Percentiles rank a stretch among this genome's conserved stretches.
These are phyloP conservation scores for Tenthredo amoena DNA, from an alignment of 2,888 invertebrate genomes.

Conservation along the genomic window DNA sequence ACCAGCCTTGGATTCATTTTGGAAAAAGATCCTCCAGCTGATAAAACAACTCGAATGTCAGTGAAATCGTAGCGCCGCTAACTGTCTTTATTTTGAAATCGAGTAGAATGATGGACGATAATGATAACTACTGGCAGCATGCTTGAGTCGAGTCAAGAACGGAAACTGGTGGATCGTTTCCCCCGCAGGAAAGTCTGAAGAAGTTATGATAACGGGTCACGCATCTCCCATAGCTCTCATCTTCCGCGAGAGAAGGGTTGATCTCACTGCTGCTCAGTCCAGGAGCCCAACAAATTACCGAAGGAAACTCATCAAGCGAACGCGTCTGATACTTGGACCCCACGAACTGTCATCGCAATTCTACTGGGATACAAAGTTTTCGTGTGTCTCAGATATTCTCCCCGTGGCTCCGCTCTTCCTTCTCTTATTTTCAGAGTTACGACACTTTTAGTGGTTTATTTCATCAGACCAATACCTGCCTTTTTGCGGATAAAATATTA, in stretches of 20 bases:
- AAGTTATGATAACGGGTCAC: constrained; percentile 53
- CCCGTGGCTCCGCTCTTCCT: constrained; percentile 36
- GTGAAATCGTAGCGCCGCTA: not conserved
- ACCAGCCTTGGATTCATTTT: not conserved
- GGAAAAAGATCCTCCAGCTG: too few relatives aligned
- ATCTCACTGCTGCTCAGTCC: constrained; percentile 11
- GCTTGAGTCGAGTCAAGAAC: not conserved
- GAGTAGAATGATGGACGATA: not conserved
- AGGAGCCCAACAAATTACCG: constrained; percentile 49
- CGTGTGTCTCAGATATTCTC: constrained; percentile 41
- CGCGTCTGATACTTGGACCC: constrained; percentile 43
- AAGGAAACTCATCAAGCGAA: constrained; percentile 50
- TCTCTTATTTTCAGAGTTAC: constrained; percentile 58
- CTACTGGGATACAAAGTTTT: constrained; percentile 47
- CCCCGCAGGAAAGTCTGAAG: constrained; percentile 31
- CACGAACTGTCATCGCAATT: constrained; percentile 49
- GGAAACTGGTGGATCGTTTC: constrained; percentile 8
- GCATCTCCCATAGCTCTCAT: constrained; percentile 47
- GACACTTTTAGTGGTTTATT: constrained; percentile 67
- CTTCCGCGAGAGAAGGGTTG: constrained; percentile 42
- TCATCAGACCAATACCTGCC: constrained; percentile 33
- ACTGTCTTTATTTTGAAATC: not conserved
- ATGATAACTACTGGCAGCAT: not conserved
- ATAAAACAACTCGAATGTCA: not conserved
- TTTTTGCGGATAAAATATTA: constrained; percentile 35